Conservation (phyloP, 2,113 vertebrate species). For the Mobula birostris region DNA sequence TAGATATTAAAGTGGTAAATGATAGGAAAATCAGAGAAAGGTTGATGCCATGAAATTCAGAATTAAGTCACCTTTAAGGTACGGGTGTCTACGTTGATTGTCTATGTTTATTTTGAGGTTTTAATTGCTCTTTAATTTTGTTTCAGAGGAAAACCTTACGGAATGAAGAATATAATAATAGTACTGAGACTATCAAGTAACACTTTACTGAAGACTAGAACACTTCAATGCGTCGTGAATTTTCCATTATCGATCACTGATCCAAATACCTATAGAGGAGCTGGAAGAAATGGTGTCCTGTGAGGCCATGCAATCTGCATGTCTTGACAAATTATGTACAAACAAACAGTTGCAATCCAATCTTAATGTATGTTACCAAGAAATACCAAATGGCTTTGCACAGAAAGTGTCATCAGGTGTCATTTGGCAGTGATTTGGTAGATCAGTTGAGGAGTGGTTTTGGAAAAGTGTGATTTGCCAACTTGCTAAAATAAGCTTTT, state of each 20-base stretch:
- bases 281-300: background rate
- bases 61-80: background rate
- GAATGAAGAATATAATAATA: background rate
- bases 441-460: background rate
- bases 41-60: background rate
- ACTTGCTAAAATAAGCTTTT: background rate
- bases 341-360: background rate
- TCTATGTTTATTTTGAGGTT: background rate
- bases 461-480: conserved; percentile 1
- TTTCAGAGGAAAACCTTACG: conserved; percentile 1
- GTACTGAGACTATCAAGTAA: background rate
- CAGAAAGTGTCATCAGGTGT: background rate
- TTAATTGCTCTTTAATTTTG: background rate
- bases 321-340: background rate
- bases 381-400: conserved; percentile 20
- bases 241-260: background rate
- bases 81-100: background rate
- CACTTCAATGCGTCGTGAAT: too few relatives aligned
- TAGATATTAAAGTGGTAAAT: background rate
- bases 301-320: background rate
- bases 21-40: background rate
- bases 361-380: background rate
- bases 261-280: background rate
- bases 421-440: background rate
- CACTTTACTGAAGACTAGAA: background rate